Conservation (phyloP, 2,113 vertebrate species). For the Maccullochella peelii region DNA sequence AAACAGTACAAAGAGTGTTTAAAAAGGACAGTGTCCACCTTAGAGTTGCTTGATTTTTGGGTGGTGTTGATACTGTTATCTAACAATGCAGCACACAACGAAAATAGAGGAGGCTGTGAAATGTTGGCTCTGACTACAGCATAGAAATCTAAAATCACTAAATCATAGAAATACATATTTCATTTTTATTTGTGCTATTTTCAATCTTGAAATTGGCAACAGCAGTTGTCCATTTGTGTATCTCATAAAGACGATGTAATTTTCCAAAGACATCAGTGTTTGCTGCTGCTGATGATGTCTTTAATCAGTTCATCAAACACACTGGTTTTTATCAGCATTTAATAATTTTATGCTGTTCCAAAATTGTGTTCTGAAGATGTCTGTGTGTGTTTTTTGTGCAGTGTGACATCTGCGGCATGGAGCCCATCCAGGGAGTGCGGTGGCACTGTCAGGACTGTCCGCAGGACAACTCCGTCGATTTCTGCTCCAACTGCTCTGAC, state of each 20-base stretch:
- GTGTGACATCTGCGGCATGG: conserved; percentile 95
- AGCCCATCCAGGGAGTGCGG: conserved; percentile 95
- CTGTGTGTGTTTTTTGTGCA: conserved; percentile 62
- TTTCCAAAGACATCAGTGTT: not conserved
- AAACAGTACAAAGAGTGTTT: not conserved
- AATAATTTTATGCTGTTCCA: not conserved
- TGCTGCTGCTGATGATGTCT: not conserved
- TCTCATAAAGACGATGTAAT: not conserved
- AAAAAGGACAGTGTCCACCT: not conserved
- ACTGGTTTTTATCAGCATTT: not conserved
- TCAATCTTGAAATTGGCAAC: not conserved
- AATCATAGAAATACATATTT: not conserved
- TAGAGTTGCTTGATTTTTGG: not conserved
- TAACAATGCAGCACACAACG: not conserved
- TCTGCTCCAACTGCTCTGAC: conserved; percentile 97
- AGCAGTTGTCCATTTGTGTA: not conserved
- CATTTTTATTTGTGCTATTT: not conserved
- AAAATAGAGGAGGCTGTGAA: not conserved
- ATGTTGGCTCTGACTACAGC: not conserved
- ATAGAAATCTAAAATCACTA: not conserved
- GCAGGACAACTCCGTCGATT: conserved; percentile 92
- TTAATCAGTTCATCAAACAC: not conserved
- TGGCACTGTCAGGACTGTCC: conserved; percentile 99
- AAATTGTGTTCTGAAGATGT: not conserved
- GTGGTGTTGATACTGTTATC: not conserved